Percentiles rank a stretch among this genome's conserved stretches.
phyloP scores from a whole-genome alignment of 1,140 invertebrate genomes.

The Brachionus rubens region DNA sequence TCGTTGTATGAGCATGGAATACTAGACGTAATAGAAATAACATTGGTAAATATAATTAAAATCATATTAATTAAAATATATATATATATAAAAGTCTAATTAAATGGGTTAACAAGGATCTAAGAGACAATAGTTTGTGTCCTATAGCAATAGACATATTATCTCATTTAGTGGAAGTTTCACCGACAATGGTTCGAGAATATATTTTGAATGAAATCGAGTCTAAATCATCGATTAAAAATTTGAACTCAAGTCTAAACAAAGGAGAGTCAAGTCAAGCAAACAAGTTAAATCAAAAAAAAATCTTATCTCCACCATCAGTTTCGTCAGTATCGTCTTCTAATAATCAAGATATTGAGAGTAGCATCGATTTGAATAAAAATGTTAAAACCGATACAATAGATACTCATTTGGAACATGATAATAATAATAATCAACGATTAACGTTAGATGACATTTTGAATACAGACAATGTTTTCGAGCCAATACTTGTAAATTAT shows the following conservation, averaged over 20 bases:
- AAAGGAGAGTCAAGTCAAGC: neutral
- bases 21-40: slow-evolving; percentile 86
- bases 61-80: neutral
- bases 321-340: too few relatives aligned
- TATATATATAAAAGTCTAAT: too few relatives aligned
- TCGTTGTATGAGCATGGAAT: slow-evolving; percentile 88
- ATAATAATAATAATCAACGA: neutral
- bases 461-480: slow-evolving; percentile 35
- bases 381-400: too few relatives aligned
- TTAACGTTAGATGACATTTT: neutral
- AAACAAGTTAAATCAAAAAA: neutral
- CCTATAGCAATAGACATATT: slow-evolving; percentile 84
- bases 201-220: slow-evolving; percentile 89
- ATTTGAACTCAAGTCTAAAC: slow-evolving; percentile 11
- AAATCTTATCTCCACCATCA: neutral
- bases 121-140: slow-evolving; percentile 77
- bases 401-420: slow-evolving; percentile 45
- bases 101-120: slow-evolving; percentile 60
- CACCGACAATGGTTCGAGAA: slow-evolving; percentile 91
- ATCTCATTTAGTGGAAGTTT: slow-evolving; percentile 95
- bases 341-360: too few relatives aligned
- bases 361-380: too few relatives aligned
- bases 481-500: slow-evolving; percentile 79
- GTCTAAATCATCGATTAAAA: slow-evolving; percentile 40
- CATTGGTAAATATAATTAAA: slow-evolving; percentile 69